Base-by-base conservation (phyloP, 2,888 invertebrate species). In the Apoda limacodes region DNA sequence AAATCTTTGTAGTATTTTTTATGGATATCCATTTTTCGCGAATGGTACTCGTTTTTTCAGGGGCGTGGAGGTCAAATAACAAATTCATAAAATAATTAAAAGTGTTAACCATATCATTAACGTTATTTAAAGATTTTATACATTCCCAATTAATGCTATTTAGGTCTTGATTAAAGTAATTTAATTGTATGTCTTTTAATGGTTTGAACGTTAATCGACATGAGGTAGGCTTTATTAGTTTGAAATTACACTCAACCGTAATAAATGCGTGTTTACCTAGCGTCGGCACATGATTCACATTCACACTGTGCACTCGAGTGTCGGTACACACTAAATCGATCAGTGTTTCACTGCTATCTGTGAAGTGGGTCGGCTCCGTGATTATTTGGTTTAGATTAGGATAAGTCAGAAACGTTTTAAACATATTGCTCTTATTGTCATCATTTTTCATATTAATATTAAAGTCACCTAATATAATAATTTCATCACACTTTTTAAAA, bases 311-410 rank as follows among this genome's bases (percentile, higher is more conserved):
- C 4, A 36, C 32, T 2, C 28, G 19, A 21, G 23, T 24, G 15
- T 37, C 22, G 9, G 34, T 30, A 30, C 38, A 40, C n/a, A 42
- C 28, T n/a, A 40, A 6, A 30, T 42, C 39, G 22, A 39, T 30
- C 9, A 42, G 22, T 4, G 33, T 25, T 15, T 34, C 30, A 12
- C 11, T 28, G 9, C 36, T 13, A 1, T 11, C 14, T 7, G 33
- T 32, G 23, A 34, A 42, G 17, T 40, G 43, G 9, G 43, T 39
- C 2, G 35, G 38, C 12, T 34, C 22, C 10, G 17, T 22, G 3
- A 43, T 26, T 9, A 33, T n/a, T 22, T 43, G 40, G n/a, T 14
- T 13, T 9, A 43, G 15, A 5, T 38, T 25, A 14, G 28, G 10
- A 22, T 14, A 30, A 3, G 15, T 11, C 9, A 43, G n/a, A n/a